Conservation (phyloP, 2,888 invertebrate species). For the Brachyptera risi region DNA sequence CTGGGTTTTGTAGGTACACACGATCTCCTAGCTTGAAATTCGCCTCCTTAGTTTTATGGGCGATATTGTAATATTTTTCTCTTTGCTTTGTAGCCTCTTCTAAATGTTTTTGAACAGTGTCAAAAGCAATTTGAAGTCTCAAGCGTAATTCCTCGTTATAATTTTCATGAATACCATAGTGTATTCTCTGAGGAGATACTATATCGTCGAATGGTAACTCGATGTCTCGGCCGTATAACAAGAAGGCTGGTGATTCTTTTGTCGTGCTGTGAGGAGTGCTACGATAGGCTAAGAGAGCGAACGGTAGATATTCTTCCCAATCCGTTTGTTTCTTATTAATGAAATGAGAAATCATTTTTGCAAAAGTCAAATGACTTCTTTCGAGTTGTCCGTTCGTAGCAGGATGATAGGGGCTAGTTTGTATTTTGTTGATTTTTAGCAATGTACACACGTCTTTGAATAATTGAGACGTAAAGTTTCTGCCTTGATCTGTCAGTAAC, state of each 20-base stretch:
- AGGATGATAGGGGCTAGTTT: constrained; percentile 1
- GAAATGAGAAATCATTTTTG: constrained; percentile 7
- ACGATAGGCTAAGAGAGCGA: not conserved
- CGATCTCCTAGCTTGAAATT: not conserved
- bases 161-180: not conserved
- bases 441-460: not conserved
- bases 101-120: not conserved
- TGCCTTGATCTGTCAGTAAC: not conserved
- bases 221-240: not conserved
- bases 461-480: not conserved
- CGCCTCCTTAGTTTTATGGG: not conserved
- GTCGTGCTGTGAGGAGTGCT: not conserved
- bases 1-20: not conserved
- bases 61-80: not conserved
- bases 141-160: not conserved
- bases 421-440: constrained; percentile 1
- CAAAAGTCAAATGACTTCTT: not conserved
- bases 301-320: not conserved
- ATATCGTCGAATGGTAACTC: not conserved
- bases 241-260: not conserved
- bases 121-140: not conserved
- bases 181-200: not conserved
- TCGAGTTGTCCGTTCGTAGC: constrained; percentile 4
- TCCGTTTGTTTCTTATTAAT: not conserved
- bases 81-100: not conserved